Evolutionary conservation across 2,797 vertebrate genomes (phyloP), one percentile per base, ranked within the genome.

Genomic region (Urophycis tenuis): DNA sequence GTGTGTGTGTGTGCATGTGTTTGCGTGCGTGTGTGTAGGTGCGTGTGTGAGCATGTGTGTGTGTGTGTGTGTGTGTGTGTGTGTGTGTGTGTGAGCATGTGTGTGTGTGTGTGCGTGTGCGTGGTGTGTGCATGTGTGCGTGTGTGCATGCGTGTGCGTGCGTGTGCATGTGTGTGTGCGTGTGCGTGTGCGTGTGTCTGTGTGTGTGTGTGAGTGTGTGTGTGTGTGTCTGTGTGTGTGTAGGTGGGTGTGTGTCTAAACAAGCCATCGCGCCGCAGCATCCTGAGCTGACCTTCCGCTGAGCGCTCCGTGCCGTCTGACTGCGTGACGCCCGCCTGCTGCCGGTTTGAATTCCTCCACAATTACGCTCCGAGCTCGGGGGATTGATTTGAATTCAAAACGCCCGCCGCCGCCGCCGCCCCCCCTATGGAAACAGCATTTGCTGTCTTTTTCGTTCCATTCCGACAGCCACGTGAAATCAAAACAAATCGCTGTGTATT

Each of bases 391-490:
- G 39, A 30, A 25, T 74, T 74, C 14, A 45, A 25, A 64, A 69
- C 14, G 25, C 25, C 14, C 5, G n/a, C n/a, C n/a, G n/a, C n/a
- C n/a, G n/a, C n/a, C n/a, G n/a, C n/a, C 32, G 49, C 34, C 14
- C 14, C 25, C 49, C 34, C 49, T n/a, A n/a, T 25, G 45, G 29
- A 33, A 12, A 35, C 35, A n/a, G 3, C 60, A 2, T 22, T 12
- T 22, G 22, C 22, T 75, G 4, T n/a, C 25, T 31, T n/a, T 35
- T 31, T 78, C 81, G 77, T 81, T 80, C 77, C 72, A 64, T 64
- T n/a, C 5, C 60, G 12, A 11, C 22, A n/a, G 60, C 64, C 6
- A 12, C 22, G 30, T 69, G 1, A 30, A 14, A 30, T 22, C 29
- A 53, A 53, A 14, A 45, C 3, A 15, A 53, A 19, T 4, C n/a